Evolutionary conservation across 1,140 invertebrate genomes (phyloP), one percentile per base, ranked within the genome.

Genomic region (Acarapis woodi): DNA sequence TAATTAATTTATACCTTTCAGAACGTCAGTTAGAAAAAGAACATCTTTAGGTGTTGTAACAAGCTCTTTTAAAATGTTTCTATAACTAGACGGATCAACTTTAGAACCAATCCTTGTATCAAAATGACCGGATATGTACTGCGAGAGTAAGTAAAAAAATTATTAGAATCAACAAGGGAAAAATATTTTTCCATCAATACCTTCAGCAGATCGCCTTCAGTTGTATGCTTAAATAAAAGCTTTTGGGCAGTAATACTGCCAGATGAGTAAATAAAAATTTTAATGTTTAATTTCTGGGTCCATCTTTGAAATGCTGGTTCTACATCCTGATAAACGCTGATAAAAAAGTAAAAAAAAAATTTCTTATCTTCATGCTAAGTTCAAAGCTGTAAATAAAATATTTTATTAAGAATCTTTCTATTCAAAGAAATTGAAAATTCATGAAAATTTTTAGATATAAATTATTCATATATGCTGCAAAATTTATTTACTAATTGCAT

Each of bases 191-290:
- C n/a, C n/a, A n/a, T n/a, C n/a, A 26, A 8, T 57, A 71, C 66
- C 51, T 64, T 55, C 18, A 62, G 55, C 40, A 90, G 50, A 58
- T 90, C 67, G 12, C 82, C 83, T 30, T 66, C 57, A 21, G 57
- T 53, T 15, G 77, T 70, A 53, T 85, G 57, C 1, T 61, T 59
- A 53, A 88, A 87, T 3, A 90, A 60, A 8, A 87, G 59, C 52
- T 83, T 78, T 55, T 94, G 85, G 24, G 80, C 75, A 49, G 74
- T 68, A 0, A 82, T 67, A 46, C 76, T 85, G 31, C 83, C 85
- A 35, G 80, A 87, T 1, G 82, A 90, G 49, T 80, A 94, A 33
- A 88, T 68, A 47, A 72, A 82, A 24, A 90, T 56, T 44, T 66
- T 64, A 38, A 69, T 67, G 5, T 65, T 67, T 32, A 59, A 48